Evolutionary conservation across 2,888 invertebrate genomes (phyloP).

Genomic region (Eupelmus urozonus): DNA sequence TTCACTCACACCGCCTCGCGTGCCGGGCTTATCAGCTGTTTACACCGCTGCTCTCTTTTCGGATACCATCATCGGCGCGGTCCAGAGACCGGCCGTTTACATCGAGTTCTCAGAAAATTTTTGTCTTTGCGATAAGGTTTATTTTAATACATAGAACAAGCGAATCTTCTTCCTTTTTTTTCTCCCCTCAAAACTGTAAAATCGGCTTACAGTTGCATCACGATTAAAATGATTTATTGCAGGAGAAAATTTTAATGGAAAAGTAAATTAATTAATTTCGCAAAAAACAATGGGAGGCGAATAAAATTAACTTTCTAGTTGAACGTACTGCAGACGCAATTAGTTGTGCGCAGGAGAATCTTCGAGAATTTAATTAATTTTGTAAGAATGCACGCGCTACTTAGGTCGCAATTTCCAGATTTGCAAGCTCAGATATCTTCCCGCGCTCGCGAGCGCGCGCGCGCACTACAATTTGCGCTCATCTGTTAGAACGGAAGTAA

Average conservation of each 20-base stretch:
- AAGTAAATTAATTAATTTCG: constrained; percentile 15
- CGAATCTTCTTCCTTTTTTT: too few relatives aligned
- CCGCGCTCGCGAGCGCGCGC: too few relatives aligned
- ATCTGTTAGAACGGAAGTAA: too few relatives aligned
- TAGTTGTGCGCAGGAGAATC: background rate
- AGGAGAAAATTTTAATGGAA: constrained; percentile 4
- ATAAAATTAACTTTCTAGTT: constrained; percentile 7
- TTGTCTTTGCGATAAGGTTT: background rate
- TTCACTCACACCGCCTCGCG: constrained; percentile 13
- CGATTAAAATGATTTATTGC: too few relatives aligned
- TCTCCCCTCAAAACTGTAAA: too few relatives aligned
- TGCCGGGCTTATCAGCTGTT: constrained; percentile 58
- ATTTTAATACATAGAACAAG: too few relatives aligned
- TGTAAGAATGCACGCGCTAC: background rate
- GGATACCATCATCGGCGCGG: constrained; percentile 10
- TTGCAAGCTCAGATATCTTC: background rate
- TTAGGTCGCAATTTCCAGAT: background rate
- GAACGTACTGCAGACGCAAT: background rate
- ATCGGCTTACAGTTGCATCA: too few relatives aligned
- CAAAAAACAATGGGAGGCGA: background rate
- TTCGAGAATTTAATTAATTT: constrained; percentile 17
- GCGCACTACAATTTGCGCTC: too few relatives aligned
- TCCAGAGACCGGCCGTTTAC: background rate
- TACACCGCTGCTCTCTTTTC: constrained; percentile 41
- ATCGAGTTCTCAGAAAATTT: background rate